Evolutionary conservation across 2,113 vertebrate species (phyloP), one percentile per base, ranked within the genome.

Genomic region (Oryzias woworae): DNA sequence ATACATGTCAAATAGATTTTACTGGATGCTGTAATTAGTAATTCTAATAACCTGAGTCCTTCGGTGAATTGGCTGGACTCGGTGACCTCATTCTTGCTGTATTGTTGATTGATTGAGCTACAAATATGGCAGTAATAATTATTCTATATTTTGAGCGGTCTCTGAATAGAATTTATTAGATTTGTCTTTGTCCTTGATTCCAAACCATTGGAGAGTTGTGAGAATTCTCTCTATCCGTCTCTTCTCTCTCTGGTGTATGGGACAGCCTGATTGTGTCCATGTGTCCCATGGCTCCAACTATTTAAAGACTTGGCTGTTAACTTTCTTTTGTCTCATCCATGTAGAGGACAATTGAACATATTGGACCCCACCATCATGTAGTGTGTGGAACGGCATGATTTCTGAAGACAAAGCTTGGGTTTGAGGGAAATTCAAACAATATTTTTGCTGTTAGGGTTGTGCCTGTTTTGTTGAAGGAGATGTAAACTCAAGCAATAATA

Each of bases 141-240:
- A 90, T 88, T 89, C 87, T 85, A 89, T 86, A 88, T 90, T 88
- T 89, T 88, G 80, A 82, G 82, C 81, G 5, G 72, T 87, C 86
- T 90, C 87, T 84, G 88, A 89, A 89, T 89, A 90, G 85, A 90
- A 89, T 77, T 88, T 89, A 90, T 89, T 90, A 90, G 87, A 90
- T 88, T 80, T 89, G 77, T 85, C 83, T 84, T 79, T 86, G 89
- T 89, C 89, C 89, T 90, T 89, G 87, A 88, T 90, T 86, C 63
- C 83, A 83, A 87, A 73, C 79, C 89, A 89, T 88, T 74, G 80
- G 89, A 89, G 89, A 88, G 75, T 74, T 70, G 80, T 69, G 51
- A 43, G 71, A 83, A 82, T 73, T 82, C 72, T 77, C 75, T 81
- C 56, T 59, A 74, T 78, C 87, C 81, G 56, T 66, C 68, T 58